Conservation (phyloP, 2,113 vertebrate genomes). For the Octodon degus region DNA sequence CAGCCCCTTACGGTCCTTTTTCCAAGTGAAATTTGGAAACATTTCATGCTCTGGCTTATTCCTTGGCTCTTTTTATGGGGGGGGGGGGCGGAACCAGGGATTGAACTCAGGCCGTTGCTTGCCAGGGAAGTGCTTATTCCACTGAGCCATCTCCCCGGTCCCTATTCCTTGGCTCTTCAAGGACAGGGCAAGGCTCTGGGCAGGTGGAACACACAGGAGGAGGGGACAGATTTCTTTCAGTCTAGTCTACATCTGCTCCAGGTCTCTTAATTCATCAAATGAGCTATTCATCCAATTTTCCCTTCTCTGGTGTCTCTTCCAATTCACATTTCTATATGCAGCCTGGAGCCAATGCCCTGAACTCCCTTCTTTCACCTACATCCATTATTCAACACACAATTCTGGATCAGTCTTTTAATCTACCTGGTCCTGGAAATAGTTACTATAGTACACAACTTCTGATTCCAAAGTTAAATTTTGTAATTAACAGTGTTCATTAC, state of each 20-base stretch:
- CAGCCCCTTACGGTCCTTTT: too few relatives aligned
- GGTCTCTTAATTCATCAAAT: background rate
- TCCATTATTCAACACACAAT: background rate
- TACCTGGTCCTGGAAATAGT: background rate
- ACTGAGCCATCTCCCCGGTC: too few relatives aligned
- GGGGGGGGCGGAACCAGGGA: too few relatives aligned
- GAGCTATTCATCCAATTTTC: background rate
- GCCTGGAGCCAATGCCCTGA: background rate
- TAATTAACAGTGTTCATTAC: background rate
- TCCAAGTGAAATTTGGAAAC: too few relatives aligned
- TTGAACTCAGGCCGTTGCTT: too few relatives aligned
- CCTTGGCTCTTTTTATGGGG: too few relatives aligned
- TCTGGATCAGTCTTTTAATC: background rate
- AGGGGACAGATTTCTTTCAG: background rate
- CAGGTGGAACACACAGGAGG: background rate
- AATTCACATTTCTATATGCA: background rate
- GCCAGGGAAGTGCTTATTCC: too few relatives aligned
- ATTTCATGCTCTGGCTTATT: background rate
- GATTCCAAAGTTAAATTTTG: background rate
- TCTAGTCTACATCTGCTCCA: background rate
- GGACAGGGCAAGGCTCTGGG: too few relatives aligned
- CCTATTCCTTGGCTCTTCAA: background rate
- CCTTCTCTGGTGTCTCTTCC: background rate
- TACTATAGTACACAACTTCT: background rate
- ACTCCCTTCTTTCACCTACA: background rate